Conservation (phyloP, 2,797 vertebrate genomes). For the Notolepis coatsorum region DNA sequence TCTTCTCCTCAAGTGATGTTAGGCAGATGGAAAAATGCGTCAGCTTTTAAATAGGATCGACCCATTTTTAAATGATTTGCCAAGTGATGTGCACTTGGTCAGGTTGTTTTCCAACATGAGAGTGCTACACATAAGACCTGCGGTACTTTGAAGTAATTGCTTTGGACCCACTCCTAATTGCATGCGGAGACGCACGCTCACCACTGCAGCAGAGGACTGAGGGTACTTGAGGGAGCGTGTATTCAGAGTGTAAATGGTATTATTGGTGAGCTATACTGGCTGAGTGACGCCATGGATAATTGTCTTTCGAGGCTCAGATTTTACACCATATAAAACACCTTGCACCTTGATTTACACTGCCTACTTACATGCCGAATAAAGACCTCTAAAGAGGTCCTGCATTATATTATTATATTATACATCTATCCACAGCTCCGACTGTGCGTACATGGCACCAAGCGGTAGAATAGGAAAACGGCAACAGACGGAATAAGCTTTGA, state of each 20-base stretch:
- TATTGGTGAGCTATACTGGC: neutral
- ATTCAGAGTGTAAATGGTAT: neutral
- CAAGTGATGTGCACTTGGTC: neutral
- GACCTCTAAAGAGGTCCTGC: too few relatives aligned
- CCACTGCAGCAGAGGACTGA: neutral
- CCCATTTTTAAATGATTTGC: neutral
- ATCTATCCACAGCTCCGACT: too few relatives aligned
- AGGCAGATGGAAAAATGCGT: neutral
- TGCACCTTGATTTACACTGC: too few relatives aligned
- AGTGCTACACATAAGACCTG: neutral
- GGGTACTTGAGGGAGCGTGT: neutral
- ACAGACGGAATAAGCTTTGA: too few relatives aligned
- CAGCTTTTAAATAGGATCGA: conserved; percentile 8
- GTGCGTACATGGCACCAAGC: too few relatives aligned
- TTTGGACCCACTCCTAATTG: neutral
- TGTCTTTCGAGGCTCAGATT: too few relatives aligned
- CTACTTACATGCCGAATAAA: too few relatives aligned
- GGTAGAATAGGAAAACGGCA: too few relatives aligned
- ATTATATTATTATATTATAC: too few relatives aligned
- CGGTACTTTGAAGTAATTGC: neutral
- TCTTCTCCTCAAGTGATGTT: neutral
- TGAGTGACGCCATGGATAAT: neutral
- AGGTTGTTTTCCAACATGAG: neutral
- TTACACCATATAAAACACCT: too few relatives aligned
- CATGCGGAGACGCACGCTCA: neutral